Evolutionary conservation across 2,797 vertebrate species (phyloP), one percentile per base, ranked within the genome.

Genomic region (Karalla daura): DNA sequence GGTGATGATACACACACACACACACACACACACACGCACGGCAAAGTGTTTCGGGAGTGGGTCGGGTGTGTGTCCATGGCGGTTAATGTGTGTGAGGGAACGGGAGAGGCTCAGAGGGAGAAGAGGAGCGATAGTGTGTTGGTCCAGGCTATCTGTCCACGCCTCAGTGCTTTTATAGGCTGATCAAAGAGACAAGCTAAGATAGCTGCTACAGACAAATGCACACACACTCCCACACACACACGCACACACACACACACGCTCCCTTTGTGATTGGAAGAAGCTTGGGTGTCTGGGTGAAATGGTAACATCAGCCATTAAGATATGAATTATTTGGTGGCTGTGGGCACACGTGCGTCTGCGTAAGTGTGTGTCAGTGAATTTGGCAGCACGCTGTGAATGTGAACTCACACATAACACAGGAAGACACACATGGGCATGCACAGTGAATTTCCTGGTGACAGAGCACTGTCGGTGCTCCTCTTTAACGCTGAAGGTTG

Each of bases 161-260:
- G 75, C 83, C 70, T 87, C 79, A 65, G 54, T 86, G 88, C 85
- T 84, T 88, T 87, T 86, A 88, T 81, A 78, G 85, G 87, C 81
- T 88, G 90, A 90, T 88, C 88, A 87, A 82, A 88, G 85, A 87
- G 84, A 91, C 85, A 89, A 83, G 84, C 78, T 77, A 64, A 86
- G 85, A 85, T 83, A 85, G 74, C 83, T 73, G 62, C 78, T 63
- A 69, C 77, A 77, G 39, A 76, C 74, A 76, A 54, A 73, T 36
- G 37, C 56, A 24, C 63, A 6, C 59, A 39, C 45, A 13, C 66
- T 28, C 49, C 66, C 60, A 25, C 37, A 53, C 60, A 41, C 45
- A 17, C 53, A 39, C 32, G 43, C 65, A 41, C 27, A 51, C 27
- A 56, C 28, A 55, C 36, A 51, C 39, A 55, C 41, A 30, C 33